Evolutionary conservation across 2,888 invertebrate species (phyloP), one percentile per base, ranked within the genome.

Genomic region (Tetranychus piercei): DNA sequence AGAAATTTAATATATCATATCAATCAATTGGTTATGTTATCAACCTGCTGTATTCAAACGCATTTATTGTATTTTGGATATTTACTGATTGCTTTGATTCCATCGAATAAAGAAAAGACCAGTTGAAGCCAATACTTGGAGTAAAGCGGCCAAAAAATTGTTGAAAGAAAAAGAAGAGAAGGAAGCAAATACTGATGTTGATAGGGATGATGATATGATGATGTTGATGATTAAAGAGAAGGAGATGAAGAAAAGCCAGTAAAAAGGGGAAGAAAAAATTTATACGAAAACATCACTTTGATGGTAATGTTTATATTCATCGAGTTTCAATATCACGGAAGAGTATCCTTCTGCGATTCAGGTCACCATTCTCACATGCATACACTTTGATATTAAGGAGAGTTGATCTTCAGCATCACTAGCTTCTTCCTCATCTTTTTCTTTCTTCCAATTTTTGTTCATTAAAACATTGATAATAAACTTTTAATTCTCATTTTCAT

Each of bases 271-370:
- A 15, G 15, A 15, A 55, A 15, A 15, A 55, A 55, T 3, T 15
- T 55, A 55, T 15, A 15, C 7, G 55, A 55, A 55, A 55, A 55
- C 15, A 55, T 2, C 55, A 55, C 6, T 55, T 15, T 15, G 55
- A 15, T 55, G 55, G 15, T 55, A 15, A 15, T 55, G 55, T 55
- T 55, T 55, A 15, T 15, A 55, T 55, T 55, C 4, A 55, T 55
- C 55, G 55, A 55, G 55, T 55, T 55, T 55, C 55, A 55, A 55
- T 55, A 55, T 55, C 55, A 55, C 55, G 55, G 55, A 55, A 55
- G 55, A 55, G 9, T 55, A 55, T 55, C 55, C 55, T 55, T 55
- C 55, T 15, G 9, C 11, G 1, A 55, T 15, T 55, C 55, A 55
- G 55, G 55, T 55, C 55, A 55, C 15, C 55, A 55, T 55, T 15